Evolutionary conservation across 2,113 vertebrate species (phyloP), one percentile per base, ranked within the genome.

Genomic region (Neogale vison): DNA sequence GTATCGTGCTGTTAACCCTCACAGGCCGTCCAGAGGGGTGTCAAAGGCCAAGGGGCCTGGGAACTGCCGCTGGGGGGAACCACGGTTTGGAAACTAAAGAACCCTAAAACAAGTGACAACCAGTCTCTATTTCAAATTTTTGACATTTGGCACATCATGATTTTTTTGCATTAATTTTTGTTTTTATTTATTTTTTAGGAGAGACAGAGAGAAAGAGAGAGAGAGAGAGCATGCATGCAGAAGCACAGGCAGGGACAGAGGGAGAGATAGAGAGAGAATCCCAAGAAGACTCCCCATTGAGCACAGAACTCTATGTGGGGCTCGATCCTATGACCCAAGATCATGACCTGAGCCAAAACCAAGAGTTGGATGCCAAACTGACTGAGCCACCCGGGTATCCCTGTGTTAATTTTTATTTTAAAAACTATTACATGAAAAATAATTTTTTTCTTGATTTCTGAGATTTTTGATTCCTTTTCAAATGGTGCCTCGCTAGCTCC

Each of bases 401-500:
- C 34, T 61, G 52, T 45, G 14, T 67, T 36, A 8, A 71, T 34
- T 55, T 89, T 67, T 77, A 72, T 26, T 47, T 80, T 77, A 9
- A 21, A 29, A 71, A 82, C 39, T 23, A 67, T 77, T 42, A 3
- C 17, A 1, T 79, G 34, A 34, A 65, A 65, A 52, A 29, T 87
- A 3, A 50, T 94, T 55, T 76, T 47, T 47, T 13, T 85, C 65
- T 82, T 47, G 31, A 79, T 59, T 24, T 50, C 52, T 3, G 36
- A 88, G 52, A 29, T 15, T 13, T 69, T 34, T 2, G 21, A 29
- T n/a, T 84, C 6, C 7, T 61, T 42, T 26, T 76, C 34, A 34
- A 17, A 7, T 1, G 14, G n/a, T 0, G 0, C 39, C 50, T 92
- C 3, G 0, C 8, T 47, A 3, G 10, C 29, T 4, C 10, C 4